A percentile compares a stretch with the other conserved stretches of the same genome.
Conservation (phyloP, 1,140 invertebrate genomes). For the Panagrolaimus sp. region DNA sequence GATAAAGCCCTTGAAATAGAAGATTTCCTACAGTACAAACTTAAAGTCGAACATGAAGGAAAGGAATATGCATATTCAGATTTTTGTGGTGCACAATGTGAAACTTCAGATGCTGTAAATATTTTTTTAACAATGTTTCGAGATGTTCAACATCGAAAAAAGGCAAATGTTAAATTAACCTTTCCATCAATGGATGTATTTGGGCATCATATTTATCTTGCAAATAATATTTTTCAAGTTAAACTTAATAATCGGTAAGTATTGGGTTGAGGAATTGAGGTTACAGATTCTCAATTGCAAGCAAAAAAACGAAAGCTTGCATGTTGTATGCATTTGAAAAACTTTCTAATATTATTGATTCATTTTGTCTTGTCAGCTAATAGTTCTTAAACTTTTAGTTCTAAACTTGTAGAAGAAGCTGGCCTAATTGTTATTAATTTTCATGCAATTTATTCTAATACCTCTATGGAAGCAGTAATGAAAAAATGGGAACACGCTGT, state of each 20-base stretch:
- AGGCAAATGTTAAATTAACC: conserved; percentile 52
- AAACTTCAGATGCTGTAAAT: conserved; percentile 54
- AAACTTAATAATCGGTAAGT: conserved; percentile 38
- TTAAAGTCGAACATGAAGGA: conserved; percentile 51
- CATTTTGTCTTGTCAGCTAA: no score
- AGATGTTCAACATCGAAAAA: conserved; percentile 49
- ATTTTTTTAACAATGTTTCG: conserved; percentile 55
- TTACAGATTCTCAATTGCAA: no score
- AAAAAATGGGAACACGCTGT: conserved; percentile 57
- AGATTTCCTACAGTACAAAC: conserved; percentile 52
- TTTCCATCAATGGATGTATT: conserved; percentile 56
- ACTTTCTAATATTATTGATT: no score
- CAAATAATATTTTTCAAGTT: conserved; percentile 56
- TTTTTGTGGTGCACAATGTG: conserved; percentile 57
- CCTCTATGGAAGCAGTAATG: conserved; percentile 48
- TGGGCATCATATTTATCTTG: conserved; percentile 52
- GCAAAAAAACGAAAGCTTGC: no score
- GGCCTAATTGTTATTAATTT: conserved; percentile 53
- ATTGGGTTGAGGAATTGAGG: no score
- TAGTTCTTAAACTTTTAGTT: conserved; percentile 29
- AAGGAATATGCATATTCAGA: conserved; percentile 48
- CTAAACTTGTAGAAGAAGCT: conserved; percentile 45
- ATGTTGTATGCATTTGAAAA: no score
- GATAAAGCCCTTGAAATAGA: conserved; percentile 54
- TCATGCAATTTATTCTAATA: conserved; percentile 52